These are phyloP conservation scores for Helicoverpa zea DNA, from an alignment of 1,140 invertebrate species.

Conservation along the genomic window DNA sequence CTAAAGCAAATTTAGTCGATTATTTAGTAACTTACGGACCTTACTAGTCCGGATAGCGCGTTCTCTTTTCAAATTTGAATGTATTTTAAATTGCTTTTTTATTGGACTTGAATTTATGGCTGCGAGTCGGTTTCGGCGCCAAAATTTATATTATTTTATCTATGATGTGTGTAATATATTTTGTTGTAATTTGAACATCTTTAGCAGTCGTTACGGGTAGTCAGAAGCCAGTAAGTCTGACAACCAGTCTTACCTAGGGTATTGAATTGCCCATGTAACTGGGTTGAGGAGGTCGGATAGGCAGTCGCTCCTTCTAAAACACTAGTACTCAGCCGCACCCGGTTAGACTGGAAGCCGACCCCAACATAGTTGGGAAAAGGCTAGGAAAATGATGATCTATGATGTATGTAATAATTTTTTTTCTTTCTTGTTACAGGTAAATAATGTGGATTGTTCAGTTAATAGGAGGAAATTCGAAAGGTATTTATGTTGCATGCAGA, in stretches of 20 bases:
- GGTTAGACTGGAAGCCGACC: no score
- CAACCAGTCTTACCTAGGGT: no score
- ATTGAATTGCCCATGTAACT: no score
- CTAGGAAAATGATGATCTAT: conserved; percentile 34
- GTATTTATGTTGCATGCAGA: conserved; percentile 29
- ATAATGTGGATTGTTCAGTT: conserved; percentile 18
- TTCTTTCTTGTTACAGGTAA: conserved; percentile 72
- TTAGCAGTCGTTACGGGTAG: no score
- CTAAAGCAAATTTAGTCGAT: conserved; percentile 54
- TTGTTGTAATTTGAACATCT: conserved; percentile 17
- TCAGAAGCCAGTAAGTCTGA: no score
- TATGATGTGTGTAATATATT: conserved; percentile 60
- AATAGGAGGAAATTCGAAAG: neutral
- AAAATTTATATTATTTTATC: conserved; percentile 67
- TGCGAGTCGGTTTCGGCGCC: conserved; percentile 74
- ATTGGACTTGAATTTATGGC: conserved; percentile 83
- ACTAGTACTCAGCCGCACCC: no score
- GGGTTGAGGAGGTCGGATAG: no score
- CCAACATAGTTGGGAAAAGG: no score
- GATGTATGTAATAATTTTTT: conserved; percentile 65
- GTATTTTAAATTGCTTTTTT: conserved; percentile 85
- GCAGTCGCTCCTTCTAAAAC: no score
- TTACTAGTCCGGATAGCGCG: conserved; percentile 67
- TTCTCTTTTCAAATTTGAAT: conserved; percentile 81
- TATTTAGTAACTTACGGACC: conserved; percentile 49